Evolutionary conservation across 2,888 invertebrate genomes (phyloP), one percentile per base, ranked within the genome.

Genomic region (Chaitophorus viminalis): DNA sequence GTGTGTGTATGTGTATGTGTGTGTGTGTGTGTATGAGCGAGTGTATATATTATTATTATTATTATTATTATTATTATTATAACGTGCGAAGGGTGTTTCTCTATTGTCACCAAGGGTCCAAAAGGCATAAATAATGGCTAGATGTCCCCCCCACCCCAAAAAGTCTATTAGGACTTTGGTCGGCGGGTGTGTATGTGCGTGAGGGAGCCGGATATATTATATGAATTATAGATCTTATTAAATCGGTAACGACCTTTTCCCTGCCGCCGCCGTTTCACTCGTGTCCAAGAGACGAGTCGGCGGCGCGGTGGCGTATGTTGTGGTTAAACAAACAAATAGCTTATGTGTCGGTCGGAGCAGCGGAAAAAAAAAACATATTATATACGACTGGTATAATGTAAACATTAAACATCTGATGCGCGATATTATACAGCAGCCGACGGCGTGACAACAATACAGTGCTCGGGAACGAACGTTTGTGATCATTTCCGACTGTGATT

Each of bases 191-290:
- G 65, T 79, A 6, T 25, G 65, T 9, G 60, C 14, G 18, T 18
- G 25, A 60, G 76, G 74, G 74, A 36, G 31, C 60, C 52, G 78
- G 70, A 82, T 72, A 60, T 79, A 72, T n/a, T n/a, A n/a, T 81
- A 87, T 87, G 79, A 87, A 81, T 87, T 87, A 87, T 87, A 87
- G 87, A 87, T 87, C 87, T 87, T 87, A 87, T 87, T 87, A 87
- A 87, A 87, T 87, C 87, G 87, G 87, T 87, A 87, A 87, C 87
- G 87, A 87, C 87, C 87, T 72, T 79, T 60, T 72, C 52, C 33
- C 1, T 25, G 54, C 36, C 74, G 54, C 29, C 60, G 5, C 70
- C 18, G 70, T 54, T 60, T 68, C 78, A 5, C 65, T 54, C 36
- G 46, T 65, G n/a, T 82, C 85, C 54, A 54, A 36, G 46, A 68